phyloP scores from a whole-genome alignment of 2,888 invertebrate species.

The Boloria selene region DNA sequence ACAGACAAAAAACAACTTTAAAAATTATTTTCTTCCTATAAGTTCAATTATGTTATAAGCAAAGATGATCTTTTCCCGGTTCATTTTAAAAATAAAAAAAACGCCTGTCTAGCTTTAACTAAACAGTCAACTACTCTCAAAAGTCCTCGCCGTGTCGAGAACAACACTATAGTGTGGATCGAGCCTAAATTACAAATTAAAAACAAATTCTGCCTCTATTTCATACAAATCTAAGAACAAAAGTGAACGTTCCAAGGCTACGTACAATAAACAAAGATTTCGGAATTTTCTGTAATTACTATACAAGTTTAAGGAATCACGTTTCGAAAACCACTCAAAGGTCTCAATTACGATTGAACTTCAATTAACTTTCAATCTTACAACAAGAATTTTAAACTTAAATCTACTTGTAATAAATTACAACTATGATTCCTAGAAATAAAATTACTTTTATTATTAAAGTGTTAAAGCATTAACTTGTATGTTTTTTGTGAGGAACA shows the following conservation, averaged over 20 bases:
- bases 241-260: conserved; percentile 46
- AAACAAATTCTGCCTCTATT: conserved; percentile 3
- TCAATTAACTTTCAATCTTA: not conserved
- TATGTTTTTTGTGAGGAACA: not conserved
- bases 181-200: not conserved
- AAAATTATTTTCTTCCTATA: no score
- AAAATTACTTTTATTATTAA: not conserved
- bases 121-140: no score
- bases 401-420: not conserved
- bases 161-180: no score
- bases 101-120: no score
- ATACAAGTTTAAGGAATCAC: conserved; percentile 49
- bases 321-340: conserved; percentile 33
- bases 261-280: conserved; percentile 47
- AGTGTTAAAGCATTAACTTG: not conserved
- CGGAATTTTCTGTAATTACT: conserved; percentile 55
- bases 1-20: no score
- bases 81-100: no score
- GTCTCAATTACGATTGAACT: not conserved
- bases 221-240: conserved; percentile 17
- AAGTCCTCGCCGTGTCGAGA: no score
- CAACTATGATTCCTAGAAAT: not conserved
- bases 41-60: no score
- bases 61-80: no score
- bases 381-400: not conserved